phyloP scores from a whole-genome alignment of 2,113 vertebrate species.

The Microcebus lehilahytsara region DNA sequence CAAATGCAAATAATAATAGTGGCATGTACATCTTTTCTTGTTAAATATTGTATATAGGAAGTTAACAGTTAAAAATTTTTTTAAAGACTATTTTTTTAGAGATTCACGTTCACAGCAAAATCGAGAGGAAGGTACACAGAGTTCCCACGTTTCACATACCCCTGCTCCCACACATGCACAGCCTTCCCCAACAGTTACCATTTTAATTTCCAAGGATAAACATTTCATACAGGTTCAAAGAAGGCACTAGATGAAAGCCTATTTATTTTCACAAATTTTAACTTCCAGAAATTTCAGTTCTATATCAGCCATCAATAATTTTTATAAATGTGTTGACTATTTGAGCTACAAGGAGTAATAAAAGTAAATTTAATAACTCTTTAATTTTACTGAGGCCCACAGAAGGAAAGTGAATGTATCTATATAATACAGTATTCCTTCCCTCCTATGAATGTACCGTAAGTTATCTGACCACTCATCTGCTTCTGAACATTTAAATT shows the following conservation, averaged over 20 bases:
- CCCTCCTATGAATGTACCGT: not conserved
- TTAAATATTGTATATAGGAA: not conserved
- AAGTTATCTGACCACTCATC: not conserved
- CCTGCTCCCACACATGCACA: not conserved
- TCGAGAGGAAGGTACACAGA: not conserved
- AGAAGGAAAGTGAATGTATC: not conserved
- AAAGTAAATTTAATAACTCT: not conserved
- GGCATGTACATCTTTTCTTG: not conserved
- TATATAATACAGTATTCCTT: not conserved
- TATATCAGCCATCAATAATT: not conserved
- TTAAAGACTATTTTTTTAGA: not conserved
- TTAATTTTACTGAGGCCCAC: not conserved
- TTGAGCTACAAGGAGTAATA: not conserved
- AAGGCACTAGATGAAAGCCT: not conserved
- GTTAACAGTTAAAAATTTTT: not conserved
- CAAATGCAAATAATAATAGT: not conserved
- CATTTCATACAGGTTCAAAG: not conserved
- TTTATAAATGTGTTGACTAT: not conserved
- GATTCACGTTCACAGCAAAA: not conserved
- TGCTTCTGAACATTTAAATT: not conserved
- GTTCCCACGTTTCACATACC: not conserved
- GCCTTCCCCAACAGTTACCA: not conserved
- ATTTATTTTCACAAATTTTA: constrained; percentile 2
- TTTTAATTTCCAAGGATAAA: not conserved
- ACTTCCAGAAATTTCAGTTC: not conserved